Percentiles rank a stretch among this genome's conserved stretches.
Evolutionary conservation across 2,797 vertebrate species (phyloP).

Genomic region (Phrynocephalus forsythii): DNA sequence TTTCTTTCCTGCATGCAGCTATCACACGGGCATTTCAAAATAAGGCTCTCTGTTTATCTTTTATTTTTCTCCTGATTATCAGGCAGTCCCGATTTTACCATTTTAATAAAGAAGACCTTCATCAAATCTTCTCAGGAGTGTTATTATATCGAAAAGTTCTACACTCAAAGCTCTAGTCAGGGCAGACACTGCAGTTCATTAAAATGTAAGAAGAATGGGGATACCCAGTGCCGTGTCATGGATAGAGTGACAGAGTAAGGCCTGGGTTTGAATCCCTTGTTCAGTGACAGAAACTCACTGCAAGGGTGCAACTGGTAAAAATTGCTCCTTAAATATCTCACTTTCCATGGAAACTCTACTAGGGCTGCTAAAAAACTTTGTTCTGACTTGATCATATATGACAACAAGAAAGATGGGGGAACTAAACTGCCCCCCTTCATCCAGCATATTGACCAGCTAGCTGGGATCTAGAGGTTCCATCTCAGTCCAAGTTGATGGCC

Average conservation of each 20-base stretch:
- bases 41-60: not conserved
- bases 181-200: not conserved
- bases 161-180: not conserved
- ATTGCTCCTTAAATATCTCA: no score
- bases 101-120: not conserved
- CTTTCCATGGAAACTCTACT: no score
- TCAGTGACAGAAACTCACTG: no score
- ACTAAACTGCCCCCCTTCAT: not conserved
- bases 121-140: not conserved
- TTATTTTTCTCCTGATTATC: not conserved
- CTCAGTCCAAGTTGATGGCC: not conserved
- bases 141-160: not conserved
- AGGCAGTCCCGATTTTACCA: not conserved
- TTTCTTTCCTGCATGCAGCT: not conserved
- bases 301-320: no score
- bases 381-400: no score
- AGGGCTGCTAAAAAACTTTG: no score
- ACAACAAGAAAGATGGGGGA: no score
- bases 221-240: no score
- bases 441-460: not conserved
- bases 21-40: not conserved
- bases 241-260: no score
- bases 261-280: no score
- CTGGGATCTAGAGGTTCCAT: no score
- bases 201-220: not conserved